Percentiles rank a stretch among this genome's conserved stretches.
Conservation (phyloP, 64 coral and sea anemone species). For the Catalaphyllia jardinei region DNA sequence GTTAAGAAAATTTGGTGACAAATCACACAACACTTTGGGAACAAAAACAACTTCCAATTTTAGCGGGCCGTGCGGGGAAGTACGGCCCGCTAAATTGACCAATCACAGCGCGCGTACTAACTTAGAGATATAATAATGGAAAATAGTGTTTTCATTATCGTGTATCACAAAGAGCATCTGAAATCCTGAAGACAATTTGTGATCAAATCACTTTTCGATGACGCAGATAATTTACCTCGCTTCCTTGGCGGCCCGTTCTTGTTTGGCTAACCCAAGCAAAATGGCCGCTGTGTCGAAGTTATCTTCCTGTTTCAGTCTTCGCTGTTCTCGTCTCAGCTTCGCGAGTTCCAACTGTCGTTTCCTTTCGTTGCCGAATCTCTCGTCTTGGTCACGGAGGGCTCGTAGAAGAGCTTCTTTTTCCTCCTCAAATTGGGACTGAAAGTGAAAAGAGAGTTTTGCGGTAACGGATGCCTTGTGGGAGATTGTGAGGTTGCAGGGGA, state of each 20-base stretch:
- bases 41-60: no score
- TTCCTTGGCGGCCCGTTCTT: slow-evolving; percentile 70
- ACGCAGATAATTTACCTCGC: slow-evolving; percentile 50
- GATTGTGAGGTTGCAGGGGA: background rate
- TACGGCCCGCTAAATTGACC: no score
- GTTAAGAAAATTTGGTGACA: no score
- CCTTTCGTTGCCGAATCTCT: slow-evolving; percentile 75
- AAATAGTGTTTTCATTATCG: background rate
- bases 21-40: no score
- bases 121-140: no score
- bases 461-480: background rate
- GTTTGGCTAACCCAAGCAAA: slow-evolving; percentile 83
- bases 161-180: no score
- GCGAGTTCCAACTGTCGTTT: slow-evolving; percentile 86
- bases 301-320: slow-evolving; percentile 80
- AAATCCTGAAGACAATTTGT: background rate
- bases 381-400: slow-evolving; percentile 82
- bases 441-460: background rate
- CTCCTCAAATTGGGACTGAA: slow-evolving; percentile 91
- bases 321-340: slow-evolving; percentile 84
- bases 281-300: slow-evolving; percentile 96
- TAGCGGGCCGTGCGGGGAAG: no score
- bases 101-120: no score
- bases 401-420: slow-evolving; percentile 91
- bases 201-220: no score